Evolutionary conservation across 2,888 invertebrate species (phyloP), one percentile per base, ranked within the genome.

Genomic region (Tenthredo distinguenda): DNA sequence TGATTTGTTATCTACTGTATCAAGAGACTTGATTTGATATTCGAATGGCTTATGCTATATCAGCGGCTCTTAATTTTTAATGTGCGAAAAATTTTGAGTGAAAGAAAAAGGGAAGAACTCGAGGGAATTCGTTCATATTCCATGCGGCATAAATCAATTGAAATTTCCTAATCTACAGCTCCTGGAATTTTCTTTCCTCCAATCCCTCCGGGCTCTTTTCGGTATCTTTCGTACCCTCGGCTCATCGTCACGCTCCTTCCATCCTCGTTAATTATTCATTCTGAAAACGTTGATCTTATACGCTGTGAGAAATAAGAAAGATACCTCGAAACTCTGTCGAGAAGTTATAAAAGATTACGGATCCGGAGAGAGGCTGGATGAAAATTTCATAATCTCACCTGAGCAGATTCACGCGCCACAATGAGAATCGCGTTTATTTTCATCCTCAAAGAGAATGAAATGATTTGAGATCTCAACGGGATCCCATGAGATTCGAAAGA

Each of bases 261-360:
- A 5, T 34, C n/a, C 55, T 77, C 55, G 77, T 50, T 77, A 55
- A 77, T 77, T 77, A 77, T 77, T 77, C 77, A 77, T 31, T 77
- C 47, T 77, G 55, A 77, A 50, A 34, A 34, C 55, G 31, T 50
- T 55, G 55, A 55, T 50, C 55, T 77, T 55, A 6, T 15, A 31
- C 50, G 31, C 34, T 15, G 34, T 34, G 34, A 55, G 21, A 74
- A 74, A 74, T 74, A 74, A 43, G 40, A 43, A 43, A 21, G 43
- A 74, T 74, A 74, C 9, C 72, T 74, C 21, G 21, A 9, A 43
- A 43, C 72, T 74, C 21, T 21, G 43, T 21, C 21, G 43, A n/a
- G 43, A 43, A 74, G 72, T 74, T 43, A 74, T 43, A 6, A 26
- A 6, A 10, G 72, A 74, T 74, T 74, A 74, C 4, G 72, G 1